A percentile compares a stretch with the other conserved stretches of the same genome.
These are phyloP conservation scores for Catamblyrhynchus diadema DNA, from an alignment of 2,797 vertebrate genomes.

Conservation along the genomic window DNA sequence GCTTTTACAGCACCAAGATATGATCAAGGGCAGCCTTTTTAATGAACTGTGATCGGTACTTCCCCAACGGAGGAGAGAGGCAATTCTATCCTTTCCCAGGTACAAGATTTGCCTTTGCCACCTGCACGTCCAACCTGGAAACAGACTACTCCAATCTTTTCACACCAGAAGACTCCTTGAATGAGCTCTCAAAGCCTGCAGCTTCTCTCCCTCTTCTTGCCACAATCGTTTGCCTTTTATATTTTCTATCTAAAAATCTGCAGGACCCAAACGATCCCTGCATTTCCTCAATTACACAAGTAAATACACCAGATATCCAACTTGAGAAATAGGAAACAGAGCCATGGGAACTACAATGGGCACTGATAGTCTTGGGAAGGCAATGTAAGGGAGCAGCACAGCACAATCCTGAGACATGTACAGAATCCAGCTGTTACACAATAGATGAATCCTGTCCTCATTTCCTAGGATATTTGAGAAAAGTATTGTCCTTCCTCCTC, in stretches of 20 bases:
- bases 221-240: neutral
- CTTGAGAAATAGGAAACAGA: neutral
- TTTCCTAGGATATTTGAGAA: neutral
- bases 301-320: neutral
- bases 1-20: neutral
- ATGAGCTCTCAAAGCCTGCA: neutral
- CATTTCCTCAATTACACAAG: neutral
- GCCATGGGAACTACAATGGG: neutral
- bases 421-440: neutral
- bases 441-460: neutral
- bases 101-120: neutral
- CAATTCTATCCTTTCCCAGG: neutral
- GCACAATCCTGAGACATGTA: neutral
- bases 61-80: neutral
- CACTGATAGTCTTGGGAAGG: neutral
- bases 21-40: neutral
- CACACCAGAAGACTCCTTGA: neutral
- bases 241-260: neutral
- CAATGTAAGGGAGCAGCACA: neutral
- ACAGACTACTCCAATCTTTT: neutral
- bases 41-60: accelerated
- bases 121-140: neutral
- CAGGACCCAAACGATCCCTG: neutral
- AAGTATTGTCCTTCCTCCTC: neutral
- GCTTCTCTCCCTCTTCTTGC: neutral